Base-by-base conservation (phyloP, 2,113 vertebrate species). In the Mesitornis unicolor region DNA sequence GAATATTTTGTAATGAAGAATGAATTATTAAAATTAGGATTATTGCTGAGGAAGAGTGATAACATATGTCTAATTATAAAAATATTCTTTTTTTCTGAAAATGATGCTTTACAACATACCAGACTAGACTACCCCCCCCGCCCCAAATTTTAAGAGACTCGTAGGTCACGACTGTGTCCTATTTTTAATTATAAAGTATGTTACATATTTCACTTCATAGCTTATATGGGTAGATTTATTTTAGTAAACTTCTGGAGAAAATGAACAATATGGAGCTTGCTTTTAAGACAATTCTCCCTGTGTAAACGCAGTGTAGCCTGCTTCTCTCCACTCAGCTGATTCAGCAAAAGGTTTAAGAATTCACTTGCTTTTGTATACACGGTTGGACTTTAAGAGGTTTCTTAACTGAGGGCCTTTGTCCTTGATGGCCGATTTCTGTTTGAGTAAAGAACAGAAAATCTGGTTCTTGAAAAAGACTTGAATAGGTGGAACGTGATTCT, bases 331-430 rank as follows among this genome's bases (percentile, higher is more conserved):
- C 43, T 56, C 36, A 48, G 45, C 76, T 84, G 33, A 13, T 36
- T 81, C 76, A 79, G 75, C 59, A 60, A 29, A 92, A 60, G 12
- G 6, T 50, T 83, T 82, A 71, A 82, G 48, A 28, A 16, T 29
- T 33, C 16, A 3, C 57, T 84, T 93, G 29, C 43, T 87, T 91
- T 76, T 81, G 26, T 84, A 42, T 26, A 31, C 26, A 11, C 1
- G 1, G 14, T 38, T 50, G 43, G 74, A 73, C 40, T 82, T 69
- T 8, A 82, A 63, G 53, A 69, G 21, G 19, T 68, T 57, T 64
- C 51, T 87, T 95, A 38, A 71, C 42, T 47, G 28, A 60, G 15
- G 29, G 51, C n/a, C 53, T 92, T 95, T 94, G 89, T 75, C 64
- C 65, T 45, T 77, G 25, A 16, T 1, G 14, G 33, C 42, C 77